Conservation (phyloP, 2,113 vertebrate genomes). For the Cavia porcellus region DNA sequence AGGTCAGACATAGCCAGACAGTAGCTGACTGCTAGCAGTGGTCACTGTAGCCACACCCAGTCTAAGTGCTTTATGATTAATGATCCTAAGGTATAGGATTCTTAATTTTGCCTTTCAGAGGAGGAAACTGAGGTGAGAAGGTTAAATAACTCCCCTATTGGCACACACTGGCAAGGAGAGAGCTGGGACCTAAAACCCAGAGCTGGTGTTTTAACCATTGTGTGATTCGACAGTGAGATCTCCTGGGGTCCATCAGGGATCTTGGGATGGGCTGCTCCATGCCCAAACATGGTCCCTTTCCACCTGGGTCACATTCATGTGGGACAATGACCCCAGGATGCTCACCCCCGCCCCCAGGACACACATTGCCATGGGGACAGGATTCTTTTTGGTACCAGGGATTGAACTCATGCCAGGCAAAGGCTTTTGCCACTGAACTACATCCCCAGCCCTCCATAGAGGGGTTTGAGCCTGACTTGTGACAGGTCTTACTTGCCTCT, state of each 20-base stretch:
- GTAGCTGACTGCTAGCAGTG: neutral
- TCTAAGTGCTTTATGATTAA: neutral
- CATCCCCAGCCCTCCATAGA: neutral
- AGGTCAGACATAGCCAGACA: neutral
- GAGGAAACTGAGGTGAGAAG: neutral
- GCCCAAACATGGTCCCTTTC: neutral
- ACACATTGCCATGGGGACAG: neutral
- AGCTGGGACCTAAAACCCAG: neutral
- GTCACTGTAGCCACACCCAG: neutral
- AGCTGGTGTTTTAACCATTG: neutral
- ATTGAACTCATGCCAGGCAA: no score
- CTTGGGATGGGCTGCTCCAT: neutral
- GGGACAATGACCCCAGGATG: neutral
- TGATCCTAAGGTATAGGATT: neutral
- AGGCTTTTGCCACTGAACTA: no score
- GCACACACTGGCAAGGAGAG: neutral
- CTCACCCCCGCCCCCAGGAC: no score
- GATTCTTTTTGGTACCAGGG: neutral
- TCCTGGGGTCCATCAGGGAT: neutral
- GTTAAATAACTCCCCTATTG: neutral
- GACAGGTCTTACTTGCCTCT: neutral
- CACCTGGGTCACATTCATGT: no score
- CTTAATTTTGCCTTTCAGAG: slow-evolving; percentile 9
- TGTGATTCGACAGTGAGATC: neutral
- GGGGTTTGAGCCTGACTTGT: neutral